Conservation (phyloP, 1,140 invertebrate species). For the Oscheius sp. region DNA sequence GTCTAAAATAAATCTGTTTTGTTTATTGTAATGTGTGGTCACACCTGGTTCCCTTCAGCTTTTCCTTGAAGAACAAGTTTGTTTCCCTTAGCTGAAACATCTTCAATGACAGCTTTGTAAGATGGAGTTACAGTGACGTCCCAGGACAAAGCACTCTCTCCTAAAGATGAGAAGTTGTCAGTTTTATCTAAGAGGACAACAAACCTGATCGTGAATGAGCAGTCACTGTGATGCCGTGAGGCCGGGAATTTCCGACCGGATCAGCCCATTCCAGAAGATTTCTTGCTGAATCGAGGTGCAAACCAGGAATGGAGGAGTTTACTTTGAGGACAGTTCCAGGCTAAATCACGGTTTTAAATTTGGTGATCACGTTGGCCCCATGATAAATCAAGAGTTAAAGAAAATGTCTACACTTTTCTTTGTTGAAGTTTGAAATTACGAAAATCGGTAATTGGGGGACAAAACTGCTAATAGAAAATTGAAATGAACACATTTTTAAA, state of each 20-base stretch:
- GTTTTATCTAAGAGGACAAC: no score
- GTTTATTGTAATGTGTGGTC: not conserved
- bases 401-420: no score
- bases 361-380: no score
- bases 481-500: no score
- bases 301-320: conserved; percentile 17
- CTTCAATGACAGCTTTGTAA: conserved; percentile 9
- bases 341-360: not conserved
- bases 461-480: no score
- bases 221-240: conserved; percentile 8
- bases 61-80: not conserved
- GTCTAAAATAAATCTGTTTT: not conserved
- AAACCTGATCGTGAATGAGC: not conserved
- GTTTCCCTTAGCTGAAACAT: conserved; percentile 14
- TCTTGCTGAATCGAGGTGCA: conserved; percentile 4
- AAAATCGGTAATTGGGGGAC: no score
- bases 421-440: no score
- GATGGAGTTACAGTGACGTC: conserved; percentile 15
- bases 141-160: conserved; percentile 13
- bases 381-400: no score
- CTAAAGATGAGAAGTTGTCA: conserved; percentile 16
- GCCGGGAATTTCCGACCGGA: conserved; percentile 5
- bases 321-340: conserved; percentile 12
- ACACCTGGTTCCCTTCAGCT: not conserved
- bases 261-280: conserved; percentile 19